These are phyloP conservation scores for Heliconius cydno DNA, from an alignment of 2,888 invertebrate genomes.

Conservation along the genomic window DNA sequence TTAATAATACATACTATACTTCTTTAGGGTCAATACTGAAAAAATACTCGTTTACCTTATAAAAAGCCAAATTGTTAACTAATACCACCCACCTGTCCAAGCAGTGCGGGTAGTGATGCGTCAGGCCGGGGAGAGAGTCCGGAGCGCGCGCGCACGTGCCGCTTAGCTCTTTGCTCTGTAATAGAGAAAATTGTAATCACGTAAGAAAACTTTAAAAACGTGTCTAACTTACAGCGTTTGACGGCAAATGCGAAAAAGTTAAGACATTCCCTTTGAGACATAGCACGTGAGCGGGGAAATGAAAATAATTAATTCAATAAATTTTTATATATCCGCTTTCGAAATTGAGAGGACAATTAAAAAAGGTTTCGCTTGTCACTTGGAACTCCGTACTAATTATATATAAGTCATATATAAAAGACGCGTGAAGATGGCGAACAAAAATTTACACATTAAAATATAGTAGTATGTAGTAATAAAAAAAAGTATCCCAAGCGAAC, in stretches of 20 bases:
- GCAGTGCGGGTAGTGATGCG: slow-evolving; percentile 82
- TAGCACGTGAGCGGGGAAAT: not conserved
- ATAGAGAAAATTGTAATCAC: slow-evolving; percentile 39
- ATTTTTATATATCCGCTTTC: too few species aligned
- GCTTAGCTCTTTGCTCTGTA: slow-evolving; percentile 78
- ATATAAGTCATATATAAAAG: too few species aligned
- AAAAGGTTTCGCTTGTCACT: too few species aligned
- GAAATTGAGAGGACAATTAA: too few species aligned
- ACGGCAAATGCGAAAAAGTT: not conserved
- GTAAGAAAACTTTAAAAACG: not conserved
- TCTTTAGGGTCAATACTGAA: too few species aligned
- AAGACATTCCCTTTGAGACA: not conserved
- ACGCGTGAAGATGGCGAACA: too few species aligned
- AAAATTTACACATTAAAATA: too few species aligned
- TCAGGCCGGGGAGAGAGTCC: slow-evolving; percentile 86
- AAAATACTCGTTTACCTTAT: too few species aligned
- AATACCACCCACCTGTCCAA: slow-evolving; percentile 61
- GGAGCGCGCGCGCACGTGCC: slow-evolving; percentile 81
- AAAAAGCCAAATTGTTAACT: not conserved
- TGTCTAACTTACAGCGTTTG: not conserved
- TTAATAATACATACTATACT: too few species aligned
- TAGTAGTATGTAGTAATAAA: too few species aligned
- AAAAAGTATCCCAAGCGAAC: too few species aligned
- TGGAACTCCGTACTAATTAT: too few species aligned
- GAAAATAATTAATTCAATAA: not conserved